Evolutionary conservation across 2,888 invertebrate species (phyloP).

Genomic region (Philereme vetulata): DNA sequence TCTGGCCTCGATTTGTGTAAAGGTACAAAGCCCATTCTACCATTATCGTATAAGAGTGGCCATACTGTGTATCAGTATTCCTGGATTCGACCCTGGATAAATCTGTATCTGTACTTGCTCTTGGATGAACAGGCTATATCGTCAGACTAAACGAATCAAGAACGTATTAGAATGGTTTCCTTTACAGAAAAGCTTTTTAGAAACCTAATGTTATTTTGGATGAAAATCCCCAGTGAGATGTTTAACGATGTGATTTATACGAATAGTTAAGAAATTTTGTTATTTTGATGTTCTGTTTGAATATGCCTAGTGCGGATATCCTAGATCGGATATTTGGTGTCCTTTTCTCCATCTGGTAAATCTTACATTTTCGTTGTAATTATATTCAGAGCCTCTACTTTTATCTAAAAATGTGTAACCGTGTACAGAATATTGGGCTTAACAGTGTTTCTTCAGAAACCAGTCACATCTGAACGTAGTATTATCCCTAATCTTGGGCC

Average conservation of each 20-base stretch:
- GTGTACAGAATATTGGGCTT: not conserved
- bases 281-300: too few species aligned
- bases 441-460: slow-evolving; percentile 7
- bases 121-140: too few species aligned
- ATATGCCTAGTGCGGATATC: too few species aligned
- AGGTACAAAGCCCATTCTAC: too few species aligned
- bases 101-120: too few species aligned
- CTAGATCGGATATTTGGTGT: too few species aligned
- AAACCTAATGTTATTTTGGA: not conserved
- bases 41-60: too few species aligned
- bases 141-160: slow-evolving; percentile 1
- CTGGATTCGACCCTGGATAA: too few species aligned
- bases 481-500: slow-evolving; percentile 38
- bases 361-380: not conserved
- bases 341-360: too few species aligned
- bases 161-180: too few species aligned
- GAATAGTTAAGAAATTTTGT: not conserved
- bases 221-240: slow-evolving; percentile 1
- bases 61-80: too few species aligned
- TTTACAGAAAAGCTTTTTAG: slow-evolving; percentile 13
- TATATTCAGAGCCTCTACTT: not conserved
- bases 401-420: not conserved
- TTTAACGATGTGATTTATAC: not conserved
- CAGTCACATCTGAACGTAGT: slow-evolving; percentile 30
- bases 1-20: too few species aligned